A percentile compares a stretch with the other conserved stretches of the same genome.
Evolutionary conservation across 2,113 vertebrate species (phyloP).

Genomic region (Chunga burmeisteri): DNA sequence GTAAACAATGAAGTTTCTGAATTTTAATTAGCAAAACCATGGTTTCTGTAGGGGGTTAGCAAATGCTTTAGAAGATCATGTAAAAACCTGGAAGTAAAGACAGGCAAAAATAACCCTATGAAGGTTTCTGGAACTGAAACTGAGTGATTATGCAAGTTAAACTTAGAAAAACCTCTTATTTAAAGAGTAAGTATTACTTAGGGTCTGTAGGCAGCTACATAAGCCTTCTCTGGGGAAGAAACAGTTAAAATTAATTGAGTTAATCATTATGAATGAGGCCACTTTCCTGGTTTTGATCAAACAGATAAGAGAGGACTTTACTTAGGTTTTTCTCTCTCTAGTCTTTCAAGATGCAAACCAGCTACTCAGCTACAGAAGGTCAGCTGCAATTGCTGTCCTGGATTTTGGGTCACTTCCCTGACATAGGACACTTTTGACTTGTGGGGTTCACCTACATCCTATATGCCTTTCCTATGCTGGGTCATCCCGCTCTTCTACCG

Average conservation of each 20-base stretch:
- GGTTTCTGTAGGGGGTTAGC: not conserved
- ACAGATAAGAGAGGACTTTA: not conserved
- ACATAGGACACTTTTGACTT: not conserved
- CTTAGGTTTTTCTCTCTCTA: not conserved
- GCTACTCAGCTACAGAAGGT: not conserved
- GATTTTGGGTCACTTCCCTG: not conserved
- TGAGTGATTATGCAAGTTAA: not conserved
- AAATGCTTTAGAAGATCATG: not conserved
- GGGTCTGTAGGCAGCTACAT: not conserved
- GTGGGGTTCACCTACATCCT: rapidly evolving
- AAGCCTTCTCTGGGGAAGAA: not conserved
- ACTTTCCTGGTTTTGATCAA: not conserved
- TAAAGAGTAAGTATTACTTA: not conserved
- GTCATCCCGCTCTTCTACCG: not conserved
- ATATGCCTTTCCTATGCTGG: not conserved
- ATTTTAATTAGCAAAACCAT: not conserved
- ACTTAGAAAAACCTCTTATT: not conserved
- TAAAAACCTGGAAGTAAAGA: not conserved
- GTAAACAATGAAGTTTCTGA: not conserved
- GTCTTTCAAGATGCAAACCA: not conserved
- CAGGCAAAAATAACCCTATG: not conserved
- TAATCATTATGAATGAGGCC: not conserved
- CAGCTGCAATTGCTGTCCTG: not conserved
- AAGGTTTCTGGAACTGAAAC: not conserved
- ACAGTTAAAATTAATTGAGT: not conserved